These are phyloP conservation scores for Neodontobutis hainanensis DNA, from an alignment of 2,113 vertebrate species.

Conservation along the genomic window DNA sequence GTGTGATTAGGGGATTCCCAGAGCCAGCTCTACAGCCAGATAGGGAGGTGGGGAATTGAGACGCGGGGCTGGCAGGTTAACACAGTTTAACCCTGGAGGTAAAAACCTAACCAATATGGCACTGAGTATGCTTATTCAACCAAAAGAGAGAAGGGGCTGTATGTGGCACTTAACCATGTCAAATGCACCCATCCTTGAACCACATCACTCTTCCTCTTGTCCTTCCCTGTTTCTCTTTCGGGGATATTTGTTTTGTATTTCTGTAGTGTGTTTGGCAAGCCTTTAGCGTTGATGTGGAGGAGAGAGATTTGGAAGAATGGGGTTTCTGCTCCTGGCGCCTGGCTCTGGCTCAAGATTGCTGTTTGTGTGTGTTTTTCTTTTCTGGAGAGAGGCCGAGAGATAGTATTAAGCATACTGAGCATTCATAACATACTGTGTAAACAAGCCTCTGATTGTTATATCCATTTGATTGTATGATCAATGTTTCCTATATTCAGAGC, in stretches of 20 bases:
- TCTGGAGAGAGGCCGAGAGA: slow-evolving; percentile 20
- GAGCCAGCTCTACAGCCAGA: slow-evolving; percentile 58
- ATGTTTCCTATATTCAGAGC: no score
- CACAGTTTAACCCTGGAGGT: slow-evolving; percentile 68
- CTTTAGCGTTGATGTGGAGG: slow-evolving; percentile 50
- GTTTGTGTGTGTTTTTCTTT: slow-evolving; percentile 22
- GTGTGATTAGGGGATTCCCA: slow-evolving; percentile 69
- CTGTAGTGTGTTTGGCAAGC: slow-evolving; percentile 51
- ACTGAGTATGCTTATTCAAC: slow-evolving; percentile 70
- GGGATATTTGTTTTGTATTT: slow-evolving; percentile 56
- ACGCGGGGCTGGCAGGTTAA: slow-evolving; percentile 68
- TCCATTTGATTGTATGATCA: no score
- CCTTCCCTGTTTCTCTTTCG: slow-evolving; percentile 33
- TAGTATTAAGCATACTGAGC: background rate
- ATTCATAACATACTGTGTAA: no score
- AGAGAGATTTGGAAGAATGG: slow-evolving; percentile 49
- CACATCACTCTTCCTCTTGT: slow-evolving; percentile 47
- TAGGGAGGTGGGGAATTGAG: slow-evolving; percentile 76
- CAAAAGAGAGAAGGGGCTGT: slow-evolving; percentile 35
- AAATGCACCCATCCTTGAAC: slow-evolving; percentile 60
- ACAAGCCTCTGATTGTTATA: no score
- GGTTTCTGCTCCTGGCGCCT: slow-evolving; percentile 56
- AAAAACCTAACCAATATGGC: slow-evolving; percentile 67
- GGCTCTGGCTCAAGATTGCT: slow-evolving; percentile 30
- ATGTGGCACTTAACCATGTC: slow-evolving; percentile 46